Evolutionary conservation across 2,113 vertebrate species (phyloP), one percentile per base, ranked within the genome.

Genomic region (Psilopsiagon aurifrons): DNA sequence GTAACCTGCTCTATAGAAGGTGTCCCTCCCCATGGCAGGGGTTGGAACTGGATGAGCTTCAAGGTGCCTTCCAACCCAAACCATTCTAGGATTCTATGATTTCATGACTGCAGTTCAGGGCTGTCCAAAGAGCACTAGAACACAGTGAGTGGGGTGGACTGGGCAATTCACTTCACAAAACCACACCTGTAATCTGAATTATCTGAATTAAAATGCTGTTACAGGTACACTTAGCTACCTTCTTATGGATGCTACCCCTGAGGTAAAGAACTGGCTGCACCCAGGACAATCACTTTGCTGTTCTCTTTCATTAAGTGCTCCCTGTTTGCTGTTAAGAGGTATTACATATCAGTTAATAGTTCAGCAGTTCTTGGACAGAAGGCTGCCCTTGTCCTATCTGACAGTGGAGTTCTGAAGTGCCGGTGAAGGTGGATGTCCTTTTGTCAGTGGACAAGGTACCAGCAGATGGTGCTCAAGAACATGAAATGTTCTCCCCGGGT

Each of bases 401-500:
- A 5, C 9, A 20, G 23, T 33, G 59, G 11, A 41, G 17, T 17
- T 64, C 5, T 41, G 10, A 7, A 8, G 44, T 2, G 41, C 83
- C 24, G 74, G 70, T 60, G 62, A 57, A 76, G 62, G 66, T 46
- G 78, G 31, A 31, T 0, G 2, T 4, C 0, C 16, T 9, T 8
- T 35, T 80, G 63, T 31, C 63, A 8, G 7, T 8, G 88, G 64
- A 71, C 75, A 4, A 3, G 71, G 86, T 23, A 16, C 96, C 96
- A 73, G 12, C 77, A 97, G 95, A 66, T 95, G 96, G 95, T 76
- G 96, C 96, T 87, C 66, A 27, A 96, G 81, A 79, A 95, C 93
- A 7, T 9, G 89, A 35, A 94, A 97, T 95, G 47, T 17, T 35
- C 73, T 63, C 70, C 22, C 31, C 2, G 7, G 54, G 35, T 17